phyloP scores from a whole-genome alignment of 2,113 vertebrate species.

The Gadus chalcogrammus region DNA sequence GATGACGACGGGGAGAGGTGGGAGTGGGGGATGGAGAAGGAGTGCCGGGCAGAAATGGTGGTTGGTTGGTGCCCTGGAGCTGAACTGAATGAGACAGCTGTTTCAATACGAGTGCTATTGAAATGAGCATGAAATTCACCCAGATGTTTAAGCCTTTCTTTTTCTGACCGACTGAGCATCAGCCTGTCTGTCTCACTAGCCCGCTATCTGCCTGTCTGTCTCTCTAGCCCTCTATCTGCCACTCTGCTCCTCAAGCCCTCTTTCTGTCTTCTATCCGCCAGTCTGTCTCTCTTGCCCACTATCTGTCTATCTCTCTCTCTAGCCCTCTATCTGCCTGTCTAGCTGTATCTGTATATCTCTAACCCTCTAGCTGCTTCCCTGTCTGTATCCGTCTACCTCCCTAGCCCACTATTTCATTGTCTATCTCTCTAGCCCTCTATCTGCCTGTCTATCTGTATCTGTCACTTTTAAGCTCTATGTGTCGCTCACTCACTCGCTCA shows the following conservation, averaged over 20 bases:
- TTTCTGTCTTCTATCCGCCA: neutral
- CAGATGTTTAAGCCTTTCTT: constrained; percentile 40
- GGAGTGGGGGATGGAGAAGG: neutral
- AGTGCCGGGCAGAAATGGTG: neutral
- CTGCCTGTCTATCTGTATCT: too few relatives aligned
- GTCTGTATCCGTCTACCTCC: too few relatives aligned
- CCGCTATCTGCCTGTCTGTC: neutral
- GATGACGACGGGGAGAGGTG: neutral
- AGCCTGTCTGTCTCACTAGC: constrained; percentile 2
- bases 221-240: neutral
- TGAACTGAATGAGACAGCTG: constrained; percentile 33
- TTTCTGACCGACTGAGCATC: neutral
- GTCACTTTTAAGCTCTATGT: neutral
- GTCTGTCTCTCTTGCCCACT: too few relatives aligned
- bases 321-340: too few relatives aligned
- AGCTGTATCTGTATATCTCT: constrained; percentile 1
- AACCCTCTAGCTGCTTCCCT: neutral
- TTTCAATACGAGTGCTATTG: neutral
- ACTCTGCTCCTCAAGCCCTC: neutral
- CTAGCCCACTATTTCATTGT: too few relatives aligned
- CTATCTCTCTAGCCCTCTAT: too few relatives aligned
- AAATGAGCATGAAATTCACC: constrained; percentile 12
- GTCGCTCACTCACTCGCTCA: neutral
- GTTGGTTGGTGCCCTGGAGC: constrained; percentile 6
- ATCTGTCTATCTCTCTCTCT: too few relatives aligned